These are phyloP conservation scores for Colinus virginianus DNA, from an alignment of 2,113 vertebrate species.

Conservation along the genomic window DNA sequence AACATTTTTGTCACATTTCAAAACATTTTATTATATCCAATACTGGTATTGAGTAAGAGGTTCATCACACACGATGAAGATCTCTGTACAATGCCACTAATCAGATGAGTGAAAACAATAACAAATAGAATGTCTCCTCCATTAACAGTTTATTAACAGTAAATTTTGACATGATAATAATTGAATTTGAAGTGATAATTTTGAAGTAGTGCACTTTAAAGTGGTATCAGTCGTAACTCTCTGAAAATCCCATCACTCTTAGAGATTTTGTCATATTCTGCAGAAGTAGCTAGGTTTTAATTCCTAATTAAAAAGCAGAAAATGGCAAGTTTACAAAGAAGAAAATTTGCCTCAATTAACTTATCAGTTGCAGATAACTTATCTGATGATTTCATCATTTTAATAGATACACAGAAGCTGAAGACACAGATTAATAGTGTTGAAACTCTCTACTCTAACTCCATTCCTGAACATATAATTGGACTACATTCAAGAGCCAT, in stretches of 20 bases:
- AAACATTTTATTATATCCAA: neutral
- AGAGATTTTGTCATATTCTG: neutral
- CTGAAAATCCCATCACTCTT: neutral
- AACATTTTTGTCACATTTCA: neutral
- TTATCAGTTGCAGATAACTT: neutral
- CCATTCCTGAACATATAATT: neutral
- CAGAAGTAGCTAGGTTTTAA: neutral
- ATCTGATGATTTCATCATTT: neutral
- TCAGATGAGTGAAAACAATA: neutral
- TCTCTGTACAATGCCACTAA: neutral
- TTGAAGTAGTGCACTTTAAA: neutral
- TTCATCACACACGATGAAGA: neutral
- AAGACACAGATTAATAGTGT: neutral
- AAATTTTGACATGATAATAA: neutral
- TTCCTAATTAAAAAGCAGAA: neutral
- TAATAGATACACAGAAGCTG: fast-evolving
- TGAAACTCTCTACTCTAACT: neutral
- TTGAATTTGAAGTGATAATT: neutral
- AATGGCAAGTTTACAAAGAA: neutral
- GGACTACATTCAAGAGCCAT: neutral
- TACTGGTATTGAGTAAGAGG: neutral
- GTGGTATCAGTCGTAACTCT: neutral
- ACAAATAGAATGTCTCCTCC: neutral
- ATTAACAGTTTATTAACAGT: neutral
- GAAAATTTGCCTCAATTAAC: neutral